phyloP scores from a whole-genome alignment of 2,797 vertebrate genomes.

The Pantherophis vulpinus region DNA sequence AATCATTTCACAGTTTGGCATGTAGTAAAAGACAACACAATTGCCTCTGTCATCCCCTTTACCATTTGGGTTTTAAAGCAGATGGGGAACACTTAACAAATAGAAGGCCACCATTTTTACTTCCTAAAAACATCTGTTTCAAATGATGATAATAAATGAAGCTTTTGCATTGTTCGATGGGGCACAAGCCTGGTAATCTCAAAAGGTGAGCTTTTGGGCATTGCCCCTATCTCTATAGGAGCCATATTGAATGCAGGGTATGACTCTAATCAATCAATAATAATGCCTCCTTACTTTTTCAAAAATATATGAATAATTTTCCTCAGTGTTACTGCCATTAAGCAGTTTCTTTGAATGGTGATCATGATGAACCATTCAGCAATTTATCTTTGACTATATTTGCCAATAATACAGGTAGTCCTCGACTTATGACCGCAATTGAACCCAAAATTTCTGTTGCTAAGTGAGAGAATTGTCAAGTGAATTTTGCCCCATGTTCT shows the following conservation, averaged over 20 bases:
- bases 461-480: neutral
- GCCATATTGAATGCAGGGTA: neutral
- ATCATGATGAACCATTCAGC: neutral
- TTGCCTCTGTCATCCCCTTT: neutral
- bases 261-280: neutral
- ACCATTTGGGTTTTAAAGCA: neutral
- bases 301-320: neutral
- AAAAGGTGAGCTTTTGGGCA: neutral
- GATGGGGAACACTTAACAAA: neutral
- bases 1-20: neutral
- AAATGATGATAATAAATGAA: neutral
- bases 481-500: neutral
- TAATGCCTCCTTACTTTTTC: neutral
- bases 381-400: neutral
- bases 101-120: neutral
- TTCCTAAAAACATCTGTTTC: neutral
- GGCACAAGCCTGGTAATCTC: neutral
- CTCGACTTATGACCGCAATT: neutral
- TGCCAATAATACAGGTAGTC: neutral
- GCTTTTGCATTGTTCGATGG: neutral
- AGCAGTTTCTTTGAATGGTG: neutral
- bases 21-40: neutral
- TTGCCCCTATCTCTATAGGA: neutral
- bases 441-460: neutral
- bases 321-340: neutral